Evolutionary conservation across 1,140 invertebrate species (phyloP).

Genomic region (Helicoverpa armigera): DNA sequence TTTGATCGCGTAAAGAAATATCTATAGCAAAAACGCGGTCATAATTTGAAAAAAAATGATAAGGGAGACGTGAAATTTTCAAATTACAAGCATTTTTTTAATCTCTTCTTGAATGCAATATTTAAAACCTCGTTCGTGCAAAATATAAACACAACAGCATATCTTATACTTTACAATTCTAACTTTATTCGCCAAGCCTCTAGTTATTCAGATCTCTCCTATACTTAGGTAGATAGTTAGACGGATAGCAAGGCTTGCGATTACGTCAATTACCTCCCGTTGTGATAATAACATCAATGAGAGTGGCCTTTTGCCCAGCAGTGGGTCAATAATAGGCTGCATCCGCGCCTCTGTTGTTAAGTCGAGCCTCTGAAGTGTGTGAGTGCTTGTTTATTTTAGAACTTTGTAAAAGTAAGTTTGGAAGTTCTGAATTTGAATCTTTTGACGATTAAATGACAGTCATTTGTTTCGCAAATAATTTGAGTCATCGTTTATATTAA

Average conservation of each 20-base stretch:
- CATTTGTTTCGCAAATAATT: too few relatives aligned
- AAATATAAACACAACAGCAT: not conserved
- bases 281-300: constrained; percentile 53
- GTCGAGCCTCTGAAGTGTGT: constrained; percentile 9
- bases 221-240: constrained; percentile 42
- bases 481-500: too few relatives aligned
- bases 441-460: too few relatives aligned
- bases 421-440: not conserved
- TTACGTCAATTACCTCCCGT: constrained; percentile 53
- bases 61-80: too few relatives aligned
- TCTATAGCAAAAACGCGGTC: too few relatives aligned
- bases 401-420: not conserved
- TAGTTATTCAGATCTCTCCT: constrained; percentile 38
- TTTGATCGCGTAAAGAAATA: too few relatives aligned
- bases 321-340: constrained; percentile 48
- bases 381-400: constrained; percentile 40
- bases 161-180: not conserved
- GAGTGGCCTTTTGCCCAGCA: constrained; percentile 51
- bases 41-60: too few relatives aligned
- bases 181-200: constrained; percentile 19
- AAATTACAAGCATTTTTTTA: too few relatives aligned
- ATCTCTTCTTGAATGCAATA: too few relatives aligned
- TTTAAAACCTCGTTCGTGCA: too few relatives aligned
- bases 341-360: constrained; percentile 36
- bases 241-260: constrained; percentile 46